Evolutionary conservation across 1,140 invertebrate species (phyloP).

Genomic region (Drosophila lowei): DNA sequence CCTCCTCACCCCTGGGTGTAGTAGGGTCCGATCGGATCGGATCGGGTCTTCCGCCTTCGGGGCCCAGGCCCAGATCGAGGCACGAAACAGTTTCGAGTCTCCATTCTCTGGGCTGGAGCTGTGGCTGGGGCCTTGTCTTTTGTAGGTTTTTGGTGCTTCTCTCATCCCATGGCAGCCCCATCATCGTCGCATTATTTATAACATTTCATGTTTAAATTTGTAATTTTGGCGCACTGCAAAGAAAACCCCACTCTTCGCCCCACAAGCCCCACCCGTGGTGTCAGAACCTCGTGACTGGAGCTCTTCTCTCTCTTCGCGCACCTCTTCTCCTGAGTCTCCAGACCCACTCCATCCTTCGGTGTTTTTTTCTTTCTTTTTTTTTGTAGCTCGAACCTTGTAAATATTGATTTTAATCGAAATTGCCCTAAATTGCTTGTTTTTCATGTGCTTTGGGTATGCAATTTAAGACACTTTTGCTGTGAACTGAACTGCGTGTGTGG

Average conservation of each 20-base stretch:
- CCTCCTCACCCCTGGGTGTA: background rate
- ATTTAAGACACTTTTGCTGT: slow-evolving; percentile 77
- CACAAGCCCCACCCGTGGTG: no score
- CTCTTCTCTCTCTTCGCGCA: background rate
- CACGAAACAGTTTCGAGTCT: slow-evolving; percentile 31
- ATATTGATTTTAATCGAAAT: slow-evolving; percentile 82
- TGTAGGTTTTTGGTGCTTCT: slow-evolving; percentile 1
- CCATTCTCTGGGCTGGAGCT: background rate
- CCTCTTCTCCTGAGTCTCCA: background rate
- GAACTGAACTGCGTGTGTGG: slow-evolving; percentile 32
- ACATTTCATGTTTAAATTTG: slow-evolving; percentile 81
- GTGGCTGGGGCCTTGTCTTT: background rate
- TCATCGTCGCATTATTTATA: slow-evolving; percentile 76
- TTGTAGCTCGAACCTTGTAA: slow-evolving; percentile 62
- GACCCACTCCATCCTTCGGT: background rate
- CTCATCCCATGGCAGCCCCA: slow-evolving; percentile 20
- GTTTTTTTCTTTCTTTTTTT: background rate
- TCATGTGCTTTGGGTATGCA: slow-evolving; percentile 45
- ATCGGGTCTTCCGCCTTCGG: slow-evolving; percentile 52
- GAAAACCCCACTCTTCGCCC: background rate
- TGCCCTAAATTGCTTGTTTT: slow-evolving; percentile 74
- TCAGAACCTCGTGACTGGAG: slow-evolving; percentile 26
- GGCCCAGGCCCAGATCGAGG: slow-evolving; percentile 47
- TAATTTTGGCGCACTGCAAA: slow-evolving; percentile 69
- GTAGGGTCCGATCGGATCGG: background rate